Base-by-base conservation (phyloP, 2,888 invertebrate genomes). In the Seira sanloemensis region DNA sequence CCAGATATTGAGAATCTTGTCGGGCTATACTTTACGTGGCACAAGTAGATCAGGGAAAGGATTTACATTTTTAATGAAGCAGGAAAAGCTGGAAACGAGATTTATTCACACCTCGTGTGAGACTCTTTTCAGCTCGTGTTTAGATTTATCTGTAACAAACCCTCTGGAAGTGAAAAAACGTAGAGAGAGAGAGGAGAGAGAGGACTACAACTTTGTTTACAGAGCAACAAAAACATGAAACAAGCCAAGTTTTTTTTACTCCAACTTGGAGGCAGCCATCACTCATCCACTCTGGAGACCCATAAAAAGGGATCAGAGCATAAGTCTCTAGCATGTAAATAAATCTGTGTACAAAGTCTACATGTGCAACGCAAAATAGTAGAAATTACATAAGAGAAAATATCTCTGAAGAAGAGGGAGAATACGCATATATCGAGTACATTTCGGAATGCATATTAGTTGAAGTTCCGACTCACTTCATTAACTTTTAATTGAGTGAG, bases 401-500 rank as follows among this genome's bases (percentile, higher is more conserved):
- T 21, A 37, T 19, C 25, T 24, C 37, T 37, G 37, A 24, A 50
- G 16, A 50, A 12, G 72, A 46, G 50, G 23, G 50, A 72, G 5
- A 37, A 21, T 27, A 23, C 23, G 23, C 65, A 58, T 4, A n/a
- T 19, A 2, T 65, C 16, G 19, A 19, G 19, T 24, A 25, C 23
- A 24, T 67, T 23, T 67, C 12, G 50, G 25, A 19, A 54, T 19
- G 27, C 19, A 27, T 9, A 71, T 58, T 24, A 26, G 27, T 74
- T 65, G 18, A n/a, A n/a, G n/a, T 37, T 37, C 12, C 4, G 74
- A 62, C 74, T 74, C 74, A 74, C 74, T 65, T 74, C 65, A 74
- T 74, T 74, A 74, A 74, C 65, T 74, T 74, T 74, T 74, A 62
- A 74, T 65, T 27, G 65, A 74, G 74, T 74, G n/a, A 4, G 25